Percentiles rank a stretch among this genome's conserved stretches.
Conservation (phyloP, 1,140 invertebrate species). For the Brachionus asplanchnoidis region DNA sequence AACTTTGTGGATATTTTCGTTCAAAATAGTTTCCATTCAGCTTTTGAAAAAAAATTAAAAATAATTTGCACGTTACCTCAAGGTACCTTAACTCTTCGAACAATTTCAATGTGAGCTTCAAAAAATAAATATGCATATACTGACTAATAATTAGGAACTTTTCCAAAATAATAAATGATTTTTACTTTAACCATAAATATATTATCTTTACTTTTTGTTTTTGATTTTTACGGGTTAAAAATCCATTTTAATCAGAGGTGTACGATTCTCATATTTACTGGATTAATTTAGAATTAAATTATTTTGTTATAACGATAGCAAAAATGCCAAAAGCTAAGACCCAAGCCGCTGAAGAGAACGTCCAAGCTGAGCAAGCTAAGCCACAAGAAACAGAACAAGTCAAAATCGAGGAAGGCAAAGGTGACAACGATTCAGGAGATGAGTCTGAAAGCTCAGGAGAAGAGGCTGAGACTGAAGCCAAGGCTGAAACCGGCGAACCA, state of each 20-base stretch:
- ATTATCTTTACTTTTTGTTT: conserved; percentile 7
- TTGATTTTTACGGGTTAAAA: neutral
- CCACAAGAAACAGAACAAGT: conserved; percentile 9
- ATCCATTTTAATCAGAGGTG: conserved; percentile 16
- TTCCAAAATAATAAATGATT: neutral
- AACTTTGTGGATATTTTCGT: neutral
- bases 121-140: conserved; percentile 6
- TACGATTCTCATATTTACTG: neutral
- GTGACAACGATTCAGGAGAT: conserved; percentile 23
- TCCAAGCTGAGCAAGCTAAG: neutral
- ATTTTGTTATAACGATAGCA: neutral
- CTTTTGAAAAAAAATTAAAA: neutral
- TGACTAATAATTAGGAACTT: neutral
- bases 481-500: neutral
- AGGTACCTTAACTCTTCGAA: neutral
- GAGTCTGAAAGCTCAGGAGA: conserved; percentile 17
- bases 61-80: neutral
- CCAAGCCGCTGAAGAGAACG: neutral
- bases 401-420: conserved; percentile 28
- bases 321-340: conserved; percentile 38
- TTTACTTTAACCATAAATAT: neutral
- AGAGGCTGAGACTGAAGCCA: neutral
- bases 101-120: neutral
- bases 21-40: neutral
- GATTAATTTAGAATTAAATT: conserved; percentile 4